These are phyloP conservation scores for Engraulis encrasicolus DNA, from an alignment of 2,113 vertebrate genomes.

Conservation along the genomic window DNA sequence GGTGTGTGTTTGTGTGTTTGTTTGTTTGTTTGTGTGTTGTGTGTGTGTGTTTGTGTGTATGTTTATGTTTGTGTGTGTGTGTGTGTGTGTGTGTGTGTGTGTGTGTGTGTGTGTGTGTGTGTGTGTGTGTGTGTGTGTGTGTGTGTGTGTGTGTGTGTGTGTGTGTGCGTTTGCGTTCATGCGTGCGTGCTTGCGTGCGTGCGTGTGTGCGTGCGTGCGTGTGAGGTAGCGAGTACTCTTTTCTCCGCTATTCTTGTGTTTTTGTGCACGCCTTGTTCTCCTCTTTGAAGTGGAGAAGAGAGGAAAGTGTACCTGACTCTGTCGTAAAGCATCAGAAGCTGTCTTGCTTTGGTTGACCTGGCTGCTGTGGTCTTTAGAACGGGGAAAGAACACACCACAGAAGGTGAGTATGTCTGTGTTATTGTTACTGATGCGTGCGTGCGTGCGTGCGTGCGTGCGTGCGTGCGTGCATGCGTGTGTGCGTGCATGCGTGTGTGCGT, in stretches of 20 bases:
- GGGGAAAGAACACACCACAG: constrained; percentile 39
- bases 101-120: neutral
- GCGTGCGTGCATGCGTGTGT: constrained; percentile 20
- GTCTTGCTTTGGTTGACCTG: constrained; percentile 26
- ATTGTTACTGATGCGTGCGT: too few species aligned
- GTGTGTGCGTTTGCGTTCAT: neutral
- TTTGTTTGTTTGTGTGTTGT: neutral
- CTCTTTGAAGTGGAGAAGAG: neutral
- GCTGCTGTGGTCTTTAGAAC: constrained; percentile 43
- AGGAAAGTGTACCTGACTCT: constrained; percentile 24
- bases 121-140: neutral
- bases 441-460: neutral
- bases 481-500: constrained; percentile 14
- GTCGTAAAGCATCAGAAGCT: constrained; percentile 42
- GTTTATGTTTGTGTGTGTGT: too few species aligned
- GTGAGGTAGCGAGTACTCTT: neutral
- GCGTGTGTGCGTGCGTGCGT: neutral
- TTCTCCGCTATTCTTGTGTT: neutral
- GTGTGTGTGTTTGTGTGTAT: too few species aligned
- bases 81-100: neutral
- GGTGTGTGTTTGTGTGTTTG: too few species aligned
- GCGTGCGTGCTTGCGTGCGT: too few species aligned
- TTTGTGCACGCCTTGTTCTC: neutral
- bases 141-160: neutral
- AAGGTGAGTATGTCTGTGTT: constrained; percentile 19